A percentile compares a stretch with the other conserved stretches of the same genome.
These are phyloP conservation scores for Aethina tumida DNA, from an alignment of 1,140 invertebrate species.

Conservation along the genomic window DNA sequence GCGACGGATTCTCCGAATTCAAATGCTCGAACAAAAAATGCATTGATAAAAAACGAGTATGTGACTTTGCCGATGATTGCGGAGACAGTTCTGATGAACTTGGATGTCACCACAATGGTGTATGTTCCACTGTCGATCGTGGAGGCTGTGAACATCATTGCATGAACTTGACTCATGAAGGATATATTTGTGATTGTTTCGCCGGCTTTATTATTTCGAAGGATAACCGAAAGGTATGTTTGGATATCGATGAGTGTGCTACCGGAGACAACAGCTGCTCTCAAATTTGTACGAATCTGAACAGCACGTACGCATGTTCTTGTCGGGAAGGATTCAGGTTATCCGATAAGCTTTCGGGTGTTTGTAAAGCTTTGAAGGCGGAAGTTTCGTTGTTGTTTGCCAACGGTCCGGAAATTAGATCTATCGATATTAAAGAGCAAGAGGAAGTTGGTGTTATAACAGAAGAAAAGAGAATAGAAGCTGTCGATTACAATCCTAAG, in stretches of 20 bases:
- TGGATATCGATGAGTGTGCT: conserved; percentile 86
- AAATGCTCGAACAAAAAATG: conserved; percentile 90
- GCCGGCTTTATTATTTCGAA: conserved; percentile 72
- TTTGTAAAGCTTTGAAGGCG: conserved; percentile 62
- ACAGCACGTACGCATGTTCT: conserved; percentile 81
- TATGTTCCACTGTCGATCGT: conserved; percentile 58
- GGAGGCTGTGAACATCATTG: conserved; percentile 94
- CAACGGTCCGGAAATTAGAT: conserved; percentile 80
- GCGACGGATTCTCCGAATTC: conserved; percentile 65
- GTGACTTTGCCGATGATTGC: conserved; percentile 75
- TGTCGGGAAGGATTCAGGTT: conserved; percentile 76
- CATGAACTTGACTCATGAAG: conserved; percentile 69
- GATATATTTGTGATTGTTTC: conserved; percentile 83
- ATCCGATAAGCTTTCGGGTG: conserved; percentile 65
- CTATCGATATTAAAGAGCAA: conserved; percentile 53
- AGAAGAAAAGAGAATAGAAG: conserved; percentile 76
- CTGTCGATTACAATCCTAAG: conserved; percentile 77
- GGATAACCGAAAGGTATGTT: conserved; percentile 65
- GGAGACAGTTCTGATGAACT: conserved; percentile 81
- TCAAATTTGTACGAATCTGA: conserved; percentile 85
- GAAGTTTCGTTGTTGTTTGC: conserved; percentile 56
- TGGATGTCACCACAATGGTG: conserved; percentile 72
- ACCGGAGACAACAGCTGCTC: conserved; percentile 79
- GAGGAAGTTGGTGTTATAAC: conserved; percentile 66
- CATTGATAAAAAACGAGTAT: conserved; percentile 67